Conservation (phyloP, 2,113 vertebrate species). For the Hippocampus barbouri region DNA sequence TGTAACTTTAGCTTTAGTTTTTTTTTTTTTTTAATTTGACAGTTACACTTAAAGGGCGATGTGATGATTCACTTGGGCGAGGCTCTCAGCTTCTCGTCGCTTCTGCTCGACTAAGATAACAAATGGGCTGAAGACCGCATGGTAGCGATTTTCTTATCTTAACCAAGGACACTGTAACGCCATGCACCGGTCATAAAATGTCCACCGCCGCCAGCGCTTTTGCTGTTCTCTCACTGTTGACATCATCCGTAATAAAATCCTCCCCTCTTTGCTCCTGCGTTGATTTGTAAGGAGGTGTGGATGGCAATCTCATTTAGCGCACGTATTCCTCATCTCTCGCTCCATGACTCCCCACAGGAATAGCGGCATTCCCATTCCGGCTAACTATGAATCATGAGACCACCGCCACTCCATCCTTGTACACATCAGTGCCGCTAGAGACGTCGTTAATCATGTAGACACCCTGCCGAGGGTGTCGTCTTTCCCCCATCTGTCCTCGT, state of each 20-base stretch:
- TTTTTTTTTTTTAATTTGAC: background rate
- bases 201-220: background rate
- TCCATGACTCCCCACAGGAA: slow-evolving; percentile 32
- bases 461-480: slow-evolving; percentile 31
- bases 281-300: slow-evolving; percentile 28
- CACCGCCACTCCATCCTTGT: slow-evolving; percentile 13
- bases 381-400: slow-evolving; percentile 48
- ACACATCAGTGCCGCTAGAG: slow-evolving; percentile 12
- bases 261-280: slow-evolving; percentile 1
- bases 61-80: background rate
- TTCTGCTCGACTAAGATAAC: slow-evolving; percentile 9
- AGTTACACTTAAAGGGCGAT: background rate
- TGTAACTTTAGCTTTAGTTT: background rate
- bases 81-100: slow-evolving; percentile 1
- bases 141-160: slow-evolving; percentile 13
- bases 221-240: background rate
- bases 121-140: slow-evolving; percentile 1
- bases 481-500: slow-evolving; percentile 18
- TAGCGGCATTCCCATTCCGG: slow-evolving; percentile 24
- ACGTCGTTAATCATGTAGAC: slow-evolving; percentile 58
- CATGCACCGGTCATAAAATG: slow-evolving; percentile 1
- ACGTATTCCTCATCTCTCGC: slow-evolving; percentile 16
- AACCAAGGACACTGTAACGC: background rate
- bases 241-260: slow-evolving; percentile 15
- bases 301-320: slow-evolving; percentile 28